Evolutionary conservation across 2,113 vertebrate genomes (phyloP).

Genomic region (Psittacula cyanocephala): DNA sequence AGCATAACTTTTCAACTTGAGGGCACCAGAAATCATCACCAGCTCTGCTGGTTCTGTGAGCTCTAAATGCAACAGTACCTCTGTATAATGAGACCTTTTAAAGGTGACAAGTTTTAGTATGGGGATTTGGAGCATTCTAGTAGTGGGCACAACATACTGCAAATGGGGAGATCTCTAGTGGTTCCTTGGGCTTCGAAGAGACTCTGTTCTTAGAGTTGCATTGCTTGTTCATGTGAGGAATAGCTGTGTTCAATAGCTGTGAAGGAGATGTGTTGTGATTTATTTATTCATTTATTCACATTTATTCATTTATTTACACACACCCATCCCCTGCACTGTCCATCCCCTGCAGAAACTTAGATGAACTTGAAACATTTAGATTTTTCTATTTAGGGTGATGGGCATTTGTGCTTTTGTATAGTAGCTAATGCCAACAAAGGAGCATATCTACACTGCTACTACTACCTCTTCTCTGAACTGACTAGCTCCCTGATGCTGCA

Average conservation of each 20-base stretch:
- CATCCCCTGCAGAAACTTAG: neutral
- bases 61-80: neutral
- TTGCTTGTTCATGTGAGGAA: neutral
- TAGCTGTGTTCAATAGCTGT: neutral
- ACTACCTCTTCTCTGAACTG: neutral
- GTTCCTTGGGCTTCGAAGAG: neutral
- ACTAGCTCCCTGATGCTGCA: neutral
- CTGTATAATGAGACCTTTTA: neutral
- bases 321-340: neutral
- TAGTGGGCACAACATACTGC: neutral
- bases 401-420: neutral
- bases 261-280: neutral
- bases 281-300: neutral
- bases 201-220: neutral
- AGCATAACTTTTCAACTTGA: neutral
- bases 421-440: neutral
- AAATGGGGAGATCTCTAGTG: neutral
- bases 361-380: neutral
- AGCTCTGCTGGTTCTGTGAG: neutral
- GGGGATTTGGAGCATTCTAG: neutral
- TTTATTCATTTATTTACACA: neutral
- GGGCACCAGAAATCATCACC: neutral
- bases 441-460: neutral
- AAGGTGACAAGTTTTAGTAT: neutral
- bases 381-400: neutral